Evolutionary conservation across 1,140 invertebrate genomes (phyloP), one percentile per base, ranked within the genome.

Genomic region (Lutraria rhynchaena): DNA sequence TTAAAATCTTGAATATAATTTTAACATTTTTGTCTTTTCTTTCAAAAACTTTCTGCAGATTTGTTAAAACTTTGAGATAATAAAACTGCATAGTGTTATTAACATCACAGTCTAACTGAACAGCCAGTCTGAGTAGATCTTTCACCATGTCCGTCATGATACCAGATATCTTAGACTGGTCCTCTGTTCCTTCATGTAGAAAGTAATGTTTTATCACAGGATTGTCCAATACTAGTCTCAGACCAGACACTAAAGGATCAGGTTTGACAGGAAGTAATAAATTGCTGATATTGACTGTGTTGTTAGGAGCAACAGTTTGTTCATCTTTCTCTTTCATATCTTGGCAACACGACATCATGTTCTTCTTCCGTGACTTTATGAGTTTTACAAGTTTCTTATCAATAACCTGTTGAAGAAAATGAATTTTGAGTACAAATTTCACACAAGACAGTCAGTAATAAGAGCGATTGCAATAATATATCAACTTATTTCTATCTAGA

Each of bases 161-260:
- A 3, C 53, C 53, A 58, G 53, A 29, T n/a, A 73, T 41, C 41
- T 58, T 73, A 73, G 33, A 73, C 70, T 73, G 70, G n/a, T 58
- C 53, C 0, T 49, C 57, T 7, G 5, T 58, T 35, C 19, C 15
- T n/a, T 75, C 44, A 19, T 17, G 19, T 0, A 75, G 73, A 35
- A 75, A 75, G 27, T 60, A 49, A 9, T 75, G 55, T 31, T 49
- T 75, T 57, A 55, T 29, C 0, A 61, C 73, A 24, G 55, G 58
- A 63, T 63, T 31, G 33, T 75, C 29, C 0, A 75, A 58, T 15
- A 75, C 73, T 22, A 58, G 22, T 61, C 58, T 75, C n/a, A 75
- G 17, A 63, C 35, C n/a, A 33, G 49, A 58, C 22, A 1, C 27
- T 13, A 58, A 9, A 58, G 55, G 31, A 58, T 58, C 55, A 29